A percentile compares a stretch with the other conserved stretches of the same genome.
These are phyloP conservation scores for Chromis chromis DNA, from an alignment of 2,797 vertebrate species.

Conservation along the genomic window DNA sequence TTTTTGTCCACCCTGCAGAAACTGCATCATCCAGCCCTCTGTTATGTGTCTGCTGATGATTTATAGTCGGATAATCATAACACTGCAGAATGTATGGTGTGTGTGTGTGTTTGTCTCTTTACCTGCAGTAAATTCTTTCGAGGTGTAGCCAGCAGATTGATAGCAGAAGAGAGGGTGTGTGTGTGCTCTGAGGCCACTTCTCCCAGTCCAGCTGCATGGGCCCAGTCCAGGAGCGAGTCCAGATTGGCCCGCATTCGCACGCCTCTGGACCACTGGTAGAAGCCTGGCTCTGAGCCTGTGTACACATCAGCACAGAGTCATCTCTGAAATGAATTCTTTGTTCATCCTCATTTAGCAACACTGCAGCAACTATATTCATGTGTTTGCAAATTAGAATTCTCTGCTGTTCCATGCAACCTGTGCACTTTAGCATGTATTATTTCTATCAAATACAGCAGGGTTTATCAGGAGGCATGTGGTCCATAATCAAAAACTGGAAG, in stretches of 20 bases:
- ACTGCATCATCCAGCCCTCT: neutral
- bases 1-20: conserved; percentile 7
- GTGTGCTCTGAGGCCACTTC: conserved; percentile 81
- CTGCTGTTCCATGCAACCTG: neutral
- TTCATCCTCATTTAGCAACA: neutral
- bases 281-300: conserved; percentile 84
- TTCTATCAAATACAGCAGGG: too few relatives aligned
- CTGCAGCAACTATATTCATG: neutral
- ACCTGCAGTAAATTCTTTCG: conserved; percentile 85
- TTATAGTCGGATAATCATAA: conserved; percentile 20
- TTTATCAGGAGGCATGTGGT: too few relatives aligned
- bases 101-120: conserved; percentile 29
- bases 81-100: conserved; percentile 30
- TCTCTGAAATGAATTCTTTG: neutral
- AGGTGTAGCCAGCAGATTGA: conserved; percentile 85
- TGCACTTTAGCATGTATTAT: neutral
- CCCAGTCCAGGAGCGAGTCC: conserved; percentile 86
- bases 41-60: conserved; percentile 24
- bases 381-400: neutral
- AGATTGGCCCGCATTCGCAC: conserved; percentile 85
- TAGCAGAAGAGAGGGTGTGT: conserved; percentile 82
- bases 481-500: too few relatives aligned
- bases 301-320: conserved; percentile 20
- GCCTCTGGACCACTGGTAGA: conserved; percentile 86
- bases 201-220: conserved; percentile 79